These are phyloP conservation scores for Chloroceryle amazona DNA, from an alignment of 2,797 vertebrate species.

Conservation along the genomic window DNA sequence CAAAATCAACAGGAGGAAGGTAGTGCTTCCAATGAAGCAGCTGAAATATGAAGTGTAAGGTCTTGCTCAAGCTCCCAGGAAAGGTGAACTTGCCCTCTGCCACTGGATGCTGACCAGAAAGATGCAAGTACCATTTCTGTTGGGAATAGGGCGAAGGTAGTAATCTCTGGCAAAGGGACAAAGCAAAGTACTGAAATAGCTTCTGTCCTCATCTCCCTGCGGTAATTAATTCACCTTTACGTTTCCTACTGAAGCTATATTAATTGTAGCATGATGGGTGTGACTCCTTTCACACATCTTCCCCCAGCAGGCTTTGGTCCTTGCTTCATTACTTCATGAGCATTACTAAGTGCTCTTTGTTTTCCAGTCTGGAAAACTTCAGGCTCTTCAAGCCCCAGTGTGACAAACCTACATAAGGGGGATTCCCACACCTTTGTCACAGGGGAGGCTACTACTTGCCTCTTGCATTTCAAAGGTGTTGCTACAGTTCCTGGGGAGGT, in stretches of 20 bases:
- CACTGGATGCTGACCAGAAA: not conserved
- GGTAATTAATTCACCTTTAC: not conserved
- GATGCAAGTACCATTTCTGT: not conserved
- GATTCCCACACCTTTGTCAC: accelerated
- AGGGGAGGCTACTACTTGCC: not conserved
- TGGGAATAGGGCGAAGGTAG: not conserved
- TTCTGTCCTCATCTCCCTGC: not conserved
- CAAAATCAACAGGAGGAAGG: not conserved
- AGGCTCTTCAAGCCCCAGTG: not conserved
- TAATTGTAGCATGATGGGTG: not conserved
- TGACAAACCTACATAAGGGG: not conserved
- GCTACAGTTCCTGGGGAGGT: not conserved
- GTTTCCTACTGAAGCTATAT: not conserved
- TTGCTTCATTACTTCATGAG: not conserved
- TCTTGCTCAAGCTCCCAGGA: not conserved
- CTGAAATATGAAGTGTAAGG: not conserved
- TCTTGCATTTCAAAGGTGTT: not conserved
- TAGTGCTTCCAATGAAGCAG: not conserved
- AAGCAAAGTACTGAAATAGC: not conserved
- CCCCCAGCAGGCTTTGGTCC: not conserved
- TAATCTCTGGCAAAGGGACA: not conserved
- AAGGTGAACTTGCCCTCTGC: not conserved
- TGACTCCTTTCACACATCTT: not conserved
- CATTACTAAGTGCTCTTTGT: not conserved
- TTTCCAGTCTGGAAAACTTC: slow-evolving; percentile 1